phyloP scores from a whole-genome alignment of 2,113 vertebrate genomes.

The Rhagologus leucostigma region DNA sequence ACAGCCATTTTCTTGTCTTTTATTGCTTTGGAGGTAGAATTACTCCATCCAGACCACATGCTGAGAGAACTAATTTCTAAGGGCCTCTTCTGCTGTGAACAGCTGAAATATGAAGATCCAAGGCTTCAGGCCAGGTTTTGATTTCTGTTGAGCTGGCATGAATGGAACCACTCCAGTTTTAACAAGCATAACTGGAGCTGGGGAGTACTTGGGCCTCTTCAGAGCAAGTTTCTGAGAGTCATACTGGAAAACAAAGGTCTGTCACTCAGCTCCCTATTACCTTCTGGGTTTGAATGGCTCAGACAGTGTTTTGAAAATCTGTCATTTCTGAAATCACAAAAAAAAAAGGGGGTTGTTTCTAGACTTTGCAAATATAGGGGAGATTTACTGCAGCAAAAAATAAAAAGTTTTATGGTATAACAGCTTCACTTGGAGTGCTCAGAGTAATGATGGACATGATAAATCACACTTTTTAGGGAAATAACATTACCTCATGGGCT shows the following conservation, averaged over 20 bases:
- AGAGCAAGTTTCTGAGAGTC: neutral
- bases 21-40: neutral
- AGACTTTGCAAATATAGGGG: neutral
- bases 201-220: neutral
- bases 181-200: neutral
- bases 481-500: neutral
- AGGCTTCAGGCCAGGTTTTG: neutral
- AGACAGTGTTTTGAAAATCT: neutral
- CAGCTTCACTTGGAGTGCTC: neutral
- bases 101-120: slow-evolving; percentile 14
- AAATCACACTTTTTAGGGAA: neutral
- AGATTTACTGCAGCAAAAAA: neutral
- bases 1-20: neutral
- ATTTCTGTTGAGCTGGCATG: neutral
- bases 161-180: neutral
- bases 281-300: neutral
- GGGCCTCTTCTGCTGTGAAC: neutral
- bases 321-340: neutral
- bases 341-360: neutral
- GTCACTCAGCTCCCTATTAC: neutral
- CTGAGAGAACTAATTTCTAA: neutral
- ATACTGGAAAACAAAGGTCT: neutral
- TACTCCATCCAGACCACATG: neutral
- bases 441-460: neutral
- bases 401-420: neutral